phyloP scores from a whole-genome alignment of 37 sponge, comb jelly and placozoan species.

The Haliclona indistincta region DNA sequence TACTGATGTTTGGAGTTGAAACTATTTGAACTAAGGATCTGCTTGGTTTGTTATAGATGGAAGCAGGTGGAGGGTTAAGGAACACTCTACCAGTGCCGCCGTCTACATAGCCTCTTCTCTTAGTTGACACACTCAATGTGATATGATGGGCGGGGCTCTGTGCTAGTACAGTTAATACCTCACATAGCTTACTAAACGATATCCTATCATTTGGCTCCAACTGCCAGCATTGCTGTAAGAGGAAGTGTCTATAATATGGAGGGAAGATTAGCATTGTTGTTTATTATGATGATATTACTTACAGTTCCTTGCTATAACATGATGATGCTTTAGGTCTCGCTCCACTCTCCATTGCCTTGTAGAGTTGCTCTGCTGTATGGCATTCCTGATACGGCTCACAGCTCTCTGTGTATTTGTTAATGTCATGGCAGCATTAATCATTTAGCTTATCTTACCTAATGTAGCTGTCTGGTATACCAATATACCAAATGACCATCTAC shows the following conservation, averaged over 20 bases:
- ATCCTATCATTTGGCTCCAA: slow-evolving; percentile 46
- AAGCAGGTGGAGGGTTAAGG: background rate
- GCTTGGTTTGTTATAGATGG: too few relatives aligned
- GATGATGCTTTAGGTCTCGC: slow-evolving; percentile 34
- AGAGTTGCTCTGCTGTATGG: slow-evolving; percentile 10
- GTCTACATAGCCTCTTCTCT: background rate
- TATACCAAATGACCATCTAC: slow-evolving; percentile 79
- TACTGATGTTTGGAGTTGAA: too few relatives aligned
- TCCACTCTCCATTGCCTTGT: slow-evolving; percentile 16
- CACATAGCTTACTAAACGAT: slow-evolving; percentile 27
- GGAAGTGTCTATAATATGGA: slow-evolving; percentile 42
- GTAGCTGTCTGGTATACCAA: slow-evolving; percentile 58
- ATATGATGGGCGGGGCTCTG: slow-evolving; percentile 12
- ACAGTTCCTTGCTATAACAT: slow-evolving; percentile 63
- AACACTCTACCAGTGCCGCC: slow-evolving; percentile 22
- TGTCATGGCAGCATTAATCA: background rate
- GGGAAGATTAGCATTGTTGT: background rate
- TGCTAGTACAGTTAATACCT: slow-evolving; percentile 21
- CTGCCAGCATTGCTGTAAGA: slow-evolving; percentile 79
- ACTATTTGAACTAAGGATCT: too few relatives aligned
- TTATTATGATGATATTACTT: background rate
- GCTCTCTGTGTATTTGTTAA: background rate
- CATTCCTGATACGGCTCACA: slow-evolving; percentile 26
- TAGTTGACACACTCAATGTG: slow-evolving; percentile 29
- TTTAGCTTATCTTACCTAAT: slow-evolving; percentile 19